Conservation (phyloP, 2,113 vertebrate genomes). For the Engraulis encrasicolus region DNA sequence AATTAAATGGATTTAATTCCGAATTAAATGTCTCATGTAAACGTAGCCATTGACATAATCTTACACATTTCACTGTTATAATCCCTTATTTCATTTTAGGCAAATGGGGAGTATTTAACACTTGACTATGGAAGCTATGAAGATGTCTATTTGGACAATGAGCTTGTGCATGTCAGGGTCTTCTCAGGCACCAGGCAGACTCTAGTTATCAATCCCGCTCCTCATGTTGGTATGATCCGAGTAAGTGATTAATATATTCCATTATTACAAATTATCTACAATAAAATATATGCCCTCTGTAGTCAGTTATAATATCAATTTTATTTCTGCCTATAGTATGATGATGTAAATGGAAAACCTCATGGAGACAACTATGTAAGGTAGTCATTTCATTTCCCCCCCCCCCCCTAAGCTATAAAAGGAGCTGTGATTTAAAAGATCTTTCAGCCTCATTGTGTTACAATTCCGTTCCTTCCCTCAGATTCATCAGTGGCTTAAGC, state of each 20-base stretch:
- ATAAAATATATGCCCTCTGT: not conserved
- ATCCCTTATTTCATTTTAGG: constrained; percentile 62
- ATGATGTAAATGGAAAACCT: constrained; percentile 82
- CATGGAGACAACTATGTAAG: constrained; percentile 84
- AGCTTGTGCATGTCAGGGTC: rapidly evolving
- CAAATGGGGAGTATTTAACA: constrained; percentile 62
- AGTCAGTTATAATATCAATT: not conserved
- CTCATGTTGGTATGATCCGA: not conserved
- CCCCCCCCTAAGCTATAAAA: not conserved
- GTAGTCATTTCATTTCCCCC: constrained; percentile 61
- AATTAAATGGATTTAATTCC: too few relatives aligned
- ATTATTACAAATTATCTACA: not conserved
- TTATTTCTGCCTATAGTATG: constrained; percentile 48
- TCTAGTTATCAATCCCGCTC: not conserved
- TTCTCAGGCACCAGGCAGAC: constrained; percentile 28
- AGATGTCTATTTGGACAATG: constrained; percentile 35
- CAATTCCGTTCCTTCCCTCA: constrained; percentile 60
- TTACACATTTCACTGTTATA: not conserved
- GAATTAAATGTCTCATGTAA: too few relatives aligned
- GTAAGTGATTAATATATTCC: constrained; percentile 10
- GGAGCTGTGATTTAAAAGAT: not conserved
- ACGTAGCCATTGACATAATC: not conserved
- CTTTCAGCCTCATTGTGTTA: not conserved
- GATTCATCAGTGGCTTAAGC: constrained; percentile 87
- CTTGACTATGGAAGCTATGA: constrained; percentile 51